Evolutionary conservation across 2,113 vertebrate species (phyloP).

Genomic region (Psittacara wagleri): DNA sequence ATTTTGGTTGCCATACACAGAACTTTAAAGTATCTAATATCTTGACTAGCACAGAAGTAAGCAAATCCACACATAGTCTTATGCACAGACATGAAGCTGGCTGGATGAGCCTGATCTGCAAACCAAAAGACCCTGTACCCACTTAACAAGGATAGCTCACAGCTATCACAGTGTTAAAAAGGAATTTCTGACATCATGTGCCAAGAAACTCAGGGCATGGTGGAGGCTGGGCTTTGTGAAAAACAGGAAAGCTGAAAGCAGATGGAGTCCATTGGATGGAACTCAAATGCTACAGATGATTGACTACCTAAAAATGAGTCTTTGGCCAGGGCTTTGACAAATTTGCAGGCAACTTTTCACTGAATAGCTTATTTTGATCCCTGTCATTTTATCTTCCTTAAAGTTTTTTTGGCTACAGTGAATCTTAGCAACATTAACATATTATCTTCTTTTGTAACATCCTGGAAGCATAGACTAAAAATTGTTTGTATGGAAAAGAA

Average conservation of each 20-base stretch:
- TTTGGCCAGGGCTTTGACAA: neutral
- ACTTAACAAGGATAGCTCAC: neutral
- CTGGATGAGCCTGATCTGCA: neutral
- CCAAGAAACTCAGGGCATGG: neutral
- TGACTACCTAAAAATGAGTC: neutral
- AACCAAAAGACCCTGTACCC: neutral
- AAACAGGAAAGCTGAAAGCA: neutral
- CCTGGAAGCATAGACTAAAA: neutral
- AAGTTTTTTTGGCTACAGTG: neutral
- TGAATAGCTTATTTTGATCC: neutral
- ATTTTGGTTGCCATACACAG: neutral
- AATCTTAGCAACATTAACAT: neutral
- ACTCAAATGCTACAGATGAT: neutral
- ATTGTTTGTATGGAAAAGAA: neutral
- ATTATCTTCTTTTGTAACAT: neutral
- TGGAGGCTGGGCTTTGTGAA: neutral
- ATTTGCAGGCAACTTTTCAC: neutral
- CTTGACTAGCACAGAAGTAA: neutral
- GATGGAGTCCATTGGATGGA: neutral
- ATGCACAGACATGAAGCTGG: neutral
- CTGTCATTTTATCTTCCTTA: neutral
- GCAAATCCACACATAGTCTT: neutral
- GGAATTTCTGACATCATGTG: neutral
- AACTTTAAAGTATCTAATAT: neutral
- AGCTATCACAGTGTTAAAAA: neutral